Evolutionary conservation across 2,888 invertebrate genomes (phyloP), one percentile per base, ranked within the genome.

Genomic region (Cataglyphis altisquamis): DNA sequence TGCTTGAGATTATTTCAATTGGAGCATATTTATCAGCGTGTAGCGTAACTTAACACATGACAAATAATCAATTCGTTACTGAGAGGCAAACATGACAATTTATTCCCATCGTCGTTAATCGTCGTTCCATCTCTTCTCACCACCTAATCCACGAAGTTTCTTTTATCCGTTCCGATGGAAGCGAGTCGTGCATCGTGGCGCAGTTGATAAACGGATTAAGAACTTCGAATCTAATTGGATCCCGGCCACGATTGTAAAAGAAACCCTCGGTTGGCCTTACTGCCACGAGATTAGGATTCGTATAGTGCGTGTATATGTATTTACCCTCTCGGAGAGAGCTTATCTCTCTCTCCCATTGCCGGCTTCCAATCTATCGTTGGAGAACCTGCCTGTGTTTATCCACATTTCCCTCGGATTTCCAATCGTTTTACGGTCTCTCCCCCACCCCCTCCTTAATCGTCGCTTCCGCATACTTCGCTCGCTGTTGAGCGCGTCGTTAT

Each of bases 131-230:
- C 57, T 62, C 57, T 67, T 74, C 57, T 82, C 60, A 62, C 36
- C 36, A 73, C 67, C 80, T 39, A 62, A 45, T 60, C 60, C 66
- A 80, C 52, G n/a, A 77, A 84, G 70, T 64, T 74, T 82, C 87
- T 70, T 88, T 90, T 74, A 84, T 85, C 70, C 84, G 70, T 86
- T 74, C 82, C 84, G 85, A 87, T 87, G 84, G 78, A 85, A 84
- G 87, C 67, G 77, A 67, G 80, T 83, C 83, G 85, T 78, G 85
- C 84, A 84, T 86, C 90, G 75, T 74, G 87, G 83, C 84, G 57
- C 70, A 66, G 85, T 87, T 87, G 90, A 90, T 90, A 90, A 90
- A 90, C 88, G 90, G 90, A 90, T 90, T 90, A 89, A 89, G 88
- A 89, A 90, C 83, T 90, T 89, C 45, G 86, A 82, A 88, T 90